Evolutionary conservation across 2,113 vertebrate species (phyloP).

Genomic region (Lampris incognitus): DNA sequence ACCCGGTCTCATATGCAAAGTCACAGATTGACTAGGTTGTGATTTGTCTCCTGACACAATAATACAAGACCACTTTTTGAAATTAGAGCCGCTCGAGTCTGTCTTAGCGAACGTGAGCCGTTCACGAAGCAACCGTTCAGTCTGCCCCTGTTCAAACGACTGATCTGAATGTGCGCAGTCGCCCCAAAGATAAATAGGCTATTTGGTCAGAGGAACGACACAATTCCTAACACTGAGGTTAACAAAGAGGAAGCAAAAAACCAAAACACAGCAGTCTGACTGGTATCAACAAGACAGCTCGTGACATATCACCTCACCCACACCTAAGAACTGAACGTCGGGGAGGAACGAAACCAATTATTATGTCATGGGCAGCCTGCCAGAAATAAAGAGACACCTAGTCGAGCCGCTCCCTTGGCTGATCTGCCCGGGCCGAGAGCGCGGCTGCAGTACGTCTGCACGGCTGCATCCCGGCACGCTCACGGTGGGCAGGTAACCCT

Average conservation of each 20-base stretch:
- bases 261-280: constrained; percentile 19
- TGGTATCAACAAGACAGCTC: constrained; percentile 32
- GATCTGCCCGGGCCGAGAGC: constrained; percentile 48
- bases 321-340: constrained; percentile 45
- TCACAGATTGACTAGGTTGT: too few species aligned
- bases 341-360: constrained; percentile 46
- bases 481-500: constrained; percentile 39
- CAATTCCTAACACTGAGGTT: neutral
- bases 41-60: too few species aligned
- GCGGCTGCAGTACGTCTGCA: constrained; percentile 31
- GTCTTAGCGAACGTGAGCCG: too few species aligned
- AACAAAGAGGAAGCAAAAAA: neutral
- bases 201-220: constrained; percentile 15
- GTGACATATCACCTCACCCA: constrained; percentile 44
- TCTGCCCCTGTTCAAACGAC: too few species aligned
- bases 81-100: too few species aligned
- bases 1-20: too few species aligned
- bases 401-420: constrained; percentile 44
- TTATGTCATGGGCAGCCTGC: constrained; percentile 59
- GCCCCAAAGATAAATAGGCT: neutral
- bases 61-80: too few species aligned
- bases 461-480: constrained; percentile 47
- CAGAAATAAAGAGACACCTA: constrained; percentile 48
- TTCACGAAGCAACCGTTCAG: too few species aligned
- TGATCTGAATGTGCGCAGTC: too few species aligned